These are phyloP conservation scores for Xestia rhomboidea DNA, from an alignment of 2,888 invertebrate species.

Conservation along the genomic window DNA sequence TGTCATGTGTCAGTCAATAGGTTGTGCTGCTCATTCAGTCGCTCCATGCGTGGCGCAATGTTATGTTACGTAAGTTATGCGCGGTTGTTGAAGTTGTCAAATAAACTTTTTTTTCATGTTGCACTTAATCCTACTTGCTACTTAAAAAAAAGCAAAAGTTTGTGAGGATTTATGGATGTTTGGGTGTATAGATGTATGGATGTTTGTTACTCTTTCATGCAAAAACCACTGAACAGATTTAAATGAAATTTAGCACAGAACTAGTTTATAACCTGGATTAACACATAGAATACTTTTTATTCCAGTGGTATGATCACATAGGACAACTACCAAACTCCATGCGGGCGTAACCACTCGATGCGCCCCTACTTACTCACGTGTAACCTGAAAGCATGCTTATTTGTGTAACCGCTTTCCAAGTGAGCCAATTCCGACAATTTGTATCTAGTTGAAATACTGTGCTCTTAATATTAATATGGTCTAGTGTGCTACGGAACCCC, in stretches of 20 bases:
- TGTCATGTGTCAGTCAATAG: too few relatives aligned
- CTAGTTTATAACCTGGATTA: too few relatives aligned
- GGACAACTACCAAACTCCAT: too few relatives aligned
- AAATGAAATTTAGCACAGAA: too few relatives aligned
- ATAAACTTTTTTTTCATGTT: background rate
- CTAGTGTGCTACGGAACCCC: background rate
- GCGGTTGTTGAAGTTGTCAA: background rate
- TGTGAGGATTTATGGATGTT: too few relatives aligned
- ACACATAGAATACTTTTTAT: too few relatives aligned
- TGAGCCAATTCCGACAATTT: background rate
- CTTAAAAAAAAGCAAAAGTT: too few relatives aligned
- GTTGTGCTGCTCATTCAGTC: too few relatives aligned
- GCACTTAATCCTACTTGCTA: background rate
- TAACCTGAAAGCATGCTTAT: background rate
- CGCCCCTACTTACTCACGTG: background rate
- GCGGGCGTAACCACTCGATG: background rate
- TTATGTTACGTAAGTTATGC: background rate
- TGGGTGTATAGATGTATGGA: too few relatives aligned
- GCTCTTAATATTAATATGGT: background rate
- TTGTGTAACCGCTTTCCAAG: background rate
- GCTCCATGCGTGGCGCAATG: background rate
- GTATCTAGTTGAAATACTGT: background rate
- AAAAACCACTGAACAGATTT: too few relatives aligned
- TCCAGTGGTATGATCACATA: too few relatives aligned
- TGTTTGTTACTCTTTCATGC: too few relatives aligned